phyloP scores from a whole-genome alignment of 2,797 vertebrate species.

The Crenuchus spilurus region DNA sequence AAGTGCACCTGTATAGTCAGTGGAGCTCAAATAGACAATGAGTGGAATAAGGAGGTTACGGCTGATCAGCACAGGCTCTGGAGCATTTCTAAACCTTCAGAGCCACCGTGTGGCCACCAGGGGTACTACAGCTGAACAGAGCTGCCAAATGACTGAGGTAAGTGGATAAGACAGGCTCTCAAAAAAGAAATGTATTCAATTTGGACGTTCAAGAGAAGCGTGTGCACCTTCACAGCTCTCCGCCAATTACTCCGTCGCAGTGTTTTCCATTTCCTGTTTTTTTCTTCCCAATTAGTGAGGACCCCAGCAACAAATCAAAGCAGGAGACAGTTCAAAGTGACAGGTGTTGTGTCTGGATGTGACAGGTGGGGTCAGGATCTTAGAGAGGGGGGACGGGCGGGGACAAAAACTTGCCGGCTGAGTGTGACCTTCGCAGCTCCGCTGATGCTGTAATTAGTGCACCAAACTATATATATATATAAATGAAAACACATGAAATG shows the following conservation, averaged over 20 bases:
- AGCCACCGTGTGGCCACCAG: slow-evolving; percentile 80
- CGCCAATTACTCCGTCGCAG: slow-evolving; percentile 58
- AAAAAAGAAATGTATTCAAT: slow-evolving; percentile 28
- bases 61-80: slow-evolving; percentile 24
- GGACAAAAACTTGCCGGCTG: neutral
- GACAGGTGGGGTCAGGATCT: too few relatives aligned
- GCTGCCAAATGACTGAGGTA: slow-evolving; percentile 36
- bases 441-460: slow-evolving; percentile 74
- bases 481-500: neutral
- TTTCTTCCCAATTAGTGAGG: slow-evolving; percentile 66
- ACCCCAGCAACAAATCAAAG: slow-evolving; percentile 56
- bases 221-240: neutral
- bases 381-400: neutral
- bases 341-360: neutral
- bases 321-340: neutral
- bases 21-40: too few relatives aligned
- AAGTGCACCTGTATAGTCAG: too few relatives aligned
- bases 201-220: neutral
- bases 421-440: slow-evolving; percentile 75
- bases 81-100: slow-evolving; percentile 75
- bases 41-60: too few relatives aligned
- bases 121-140: slow-evolving; percentile 48
- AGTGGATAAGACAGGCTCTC: slow-evolving; percentile 38
- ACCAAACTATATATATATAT: slow-evolving; percentile 43
- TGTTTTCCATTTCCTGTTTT: neutral